Conservation (phyloP, 1,140 invertebrate species). For the Leptinotarsa undecemlineata region DNA sequence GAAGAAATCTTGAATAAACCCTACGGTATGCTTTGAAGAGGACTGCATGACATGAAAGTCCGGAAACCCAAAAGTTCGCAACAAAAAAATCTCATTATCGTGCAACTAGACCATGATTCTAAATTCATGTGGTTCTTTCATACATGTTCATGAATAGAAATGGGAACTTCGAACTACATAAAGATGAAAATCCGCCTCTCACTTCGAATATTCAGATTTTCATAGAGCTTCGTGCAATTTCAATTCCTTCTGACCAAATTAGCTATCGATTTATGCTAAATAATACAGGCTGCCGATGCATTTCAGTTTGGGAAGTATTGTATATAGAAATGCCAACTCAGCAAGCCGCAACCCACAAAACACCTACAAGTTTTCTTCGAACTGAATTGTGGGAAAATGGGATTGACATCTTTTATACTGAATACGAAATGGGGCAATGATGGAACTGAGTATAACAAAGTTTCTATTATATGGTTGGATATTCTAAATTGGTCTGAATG, state of each 20-base stretch:
- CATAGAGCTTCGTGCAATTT: not conserved
- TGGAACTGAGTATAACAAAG: not conserved
- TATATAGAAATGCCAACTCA: not conserved
- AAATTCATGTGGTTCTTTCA: not conserved
- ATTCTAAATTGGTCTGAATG: too few species aligned
- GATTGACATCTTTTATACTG: not conserved
- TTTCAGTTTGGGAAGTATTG: not conserved
- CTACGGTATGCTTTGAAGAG: too few species aligned
- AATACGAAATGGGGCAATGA: not conserved
- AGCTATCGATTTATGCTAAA: constrained; percentile 8
- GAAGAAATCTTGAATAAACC: too few species aligned
- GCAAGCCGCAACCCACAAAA: not conserved
- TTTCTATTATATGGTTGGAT: too few species aligned
- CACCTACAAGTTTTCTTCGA: not conserved
- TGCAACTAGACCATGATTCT: too few species aligned
- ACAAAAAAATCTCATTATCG: too few species aligned
- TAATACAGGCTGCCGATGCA: not conserved
- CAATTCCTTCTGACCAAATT: not conserved
- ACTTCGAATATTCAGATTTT: not conserved
- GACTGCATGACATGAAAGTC: too few species aligned
- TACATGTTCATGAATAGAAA: constrained; percentile 1
- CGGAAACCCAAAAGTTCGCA: too few species aligned
- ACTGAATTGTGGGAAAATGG: not conserved
- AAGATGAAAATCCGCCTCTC: not conserved
- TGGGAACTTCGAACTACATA: not conserved